Base-by-base conservation (phyloP, 1,140 invertebrate species). In the Trichonephila clavipes region DNA sequence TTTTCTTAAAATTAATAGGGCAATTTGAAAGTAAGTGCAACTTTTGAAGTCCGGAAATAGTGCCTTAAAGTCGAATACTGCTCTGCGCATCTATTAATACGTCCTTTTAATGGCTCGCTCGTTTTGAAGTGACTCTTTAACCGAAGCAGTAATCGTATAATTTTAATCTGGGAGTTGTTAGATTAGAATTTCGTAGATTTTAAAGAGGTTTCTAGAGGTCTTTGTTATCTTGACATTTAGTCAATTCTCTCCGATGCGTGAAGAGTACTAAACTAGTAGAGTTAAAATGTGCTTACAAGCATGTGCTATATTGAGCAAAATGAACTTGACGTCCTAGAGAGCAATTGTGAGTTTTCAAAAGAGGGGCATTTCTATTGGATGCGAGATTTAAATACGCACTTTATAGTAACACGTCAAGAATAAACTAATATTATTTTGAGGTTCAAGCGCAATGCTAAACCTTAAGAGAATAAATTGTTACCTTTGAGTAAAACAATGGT, bases 1-100 rank as follows among this genome's bases (percentile, higher is more conserved):
- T 93, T 88, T 88, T 88, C 92, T 93, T 93, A n/a, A 93, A 93
- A 93, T 87, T 77, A 93, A 93, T 93, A 77, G 92, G 85, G 92
- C 66, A 77, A 81, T 93, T 93, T 88, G 66, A 62, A 62, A 88
- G 85, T 82, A 93, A 93, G 92, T 77, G 92, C 85, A 51, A 81
- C 66, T 93, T 93, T 87, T 93, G 62, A 88, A 62, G 66, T 24
- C 85, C 85, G 92, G 92, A 93, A 93, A 93, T 88, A 66, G 92
- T 40, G 51, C 66, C 66, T 92, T 92, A 64, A 87, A 86, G 21
- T 69, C 21, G 64, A 72, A 85, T 92, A 92, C 40, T 86, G 90
- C 64, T 21, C 90, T 69, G 83, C 90, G 83, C 90, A 87, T 86
- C 82, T 92, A 92, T 92, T 92, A 92, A 44, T 86, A 61, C 40